These are phyloP conservation scores for Sinonovacula constricta DNA, from an alignment of 1,140 invertebrate genomes.

Conservation along the genomic window DNA sequence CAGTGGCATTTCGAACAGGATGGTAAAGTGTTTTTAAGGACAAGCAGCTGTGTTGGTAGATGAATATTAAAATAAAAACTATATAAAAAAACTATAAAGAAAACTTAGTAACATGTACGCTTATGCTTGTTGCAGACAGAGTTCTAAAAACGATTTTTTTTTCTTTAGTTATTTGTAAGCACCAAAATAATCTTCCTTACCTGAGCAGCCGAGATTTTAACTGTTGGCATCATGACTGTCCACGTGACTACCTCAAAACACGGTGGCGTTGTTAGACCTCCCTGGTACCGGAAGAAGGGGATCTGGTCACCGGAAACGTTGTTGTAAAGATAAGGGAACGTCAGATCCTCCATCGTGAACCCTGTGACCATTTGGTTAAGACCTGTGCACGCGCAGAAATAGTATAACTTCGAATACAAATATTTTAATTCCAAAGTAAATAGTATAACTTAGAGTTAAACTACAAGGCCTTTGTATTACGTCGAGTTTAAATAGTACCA, in stretches of 20 bases:
- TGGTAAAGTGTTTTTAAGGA: not conserved
- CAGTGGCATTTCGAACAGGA: not conserved
- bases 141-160: no score
- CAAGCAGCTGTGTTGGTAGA: not conserved
- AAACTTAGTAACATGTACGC: not conserved
- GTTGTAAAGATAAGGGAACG: not conserved
- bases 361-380: no score
- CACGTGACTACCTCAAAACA: constrained; percentile 86
- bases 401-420: not conserved
- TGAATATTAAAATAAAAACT: no score
- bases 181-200: not conserved
- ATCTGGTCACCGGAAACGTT: not conserved
- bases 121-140: not conserved
- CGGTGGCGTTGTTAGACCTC: constrained; percentile 86
- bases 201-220: constrained; percentile 11
- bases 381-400: not conserved
- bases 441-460: no score
- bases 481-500: no score
- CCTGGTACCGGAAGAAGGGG: constrained; percentile 82
- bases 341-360: not conserved
- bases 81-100: not conserved
- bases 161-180: no score
- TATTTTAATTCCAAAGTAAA: not conserved
- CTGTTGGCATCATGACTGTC: constrained; percentile 79
- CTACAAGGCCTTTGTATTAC: not conserved